Evolutionary conservation across 2,888 invertebrate species (phyloP).

Genomic region (Auanema sp.): DNA sequence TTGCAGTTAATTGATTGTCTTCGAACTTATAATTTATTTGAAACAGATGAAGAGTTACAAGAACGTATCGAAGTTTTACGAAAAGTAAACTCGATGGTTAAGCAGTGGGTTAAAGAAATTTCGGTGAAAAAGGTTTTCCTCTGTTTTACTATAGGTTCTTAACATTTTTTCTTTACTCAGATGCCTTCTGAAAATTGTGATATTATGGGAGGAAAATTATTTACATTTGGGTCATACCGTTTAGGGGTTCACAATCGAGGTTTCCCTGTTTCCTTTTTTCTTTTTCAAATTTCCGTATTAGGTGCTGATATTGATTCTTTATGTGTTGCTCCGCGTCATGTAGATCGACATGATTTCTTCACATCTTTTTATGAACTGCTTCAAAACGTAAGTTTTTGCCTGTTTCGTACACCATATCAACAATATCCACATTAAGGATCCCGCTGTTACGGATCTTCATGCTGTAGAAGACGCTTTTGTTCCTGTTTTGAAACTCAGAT

Average conservation of each 20-base stretch:
- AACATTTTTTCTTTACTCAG: slow-evolving; percentile 36
- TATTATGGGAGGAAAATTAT: slow-evolving; percentile 90
- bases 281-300: slow-evolving; percentile 31
- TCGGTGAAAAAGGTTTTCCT: slow-evolving; percentile 74
- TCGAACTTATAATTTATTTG: slow-evolving; percentile 47
- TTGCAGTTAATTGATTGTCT: slow-evolving; percentile 36
- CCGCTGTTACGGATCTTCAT: slow-evolving; percentile 69
- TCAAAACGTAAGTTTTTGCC: slow-evolving; percentile 79
- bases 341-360: slow-evolving; percentile 91
- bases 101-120: slow-evolving; percentile 89
- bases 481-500: slow-evolving; percentile 98
- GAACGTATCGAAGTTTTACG: slow-evolving; percentile 68
- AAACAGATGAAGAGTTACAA: slow-evolving; percentile 56
- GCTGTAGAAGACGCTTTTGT: slow-evolving; percentile 98
- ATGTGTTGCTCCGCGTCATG: slow-evolving; percentile 94
- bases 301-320: slow-evolving; percentile 98
- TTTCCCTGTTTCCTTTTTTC: not conserved
- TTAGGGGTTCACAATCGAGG: slow-evolving; percentile 85
- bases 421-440: slow-evolving; percentile 68
- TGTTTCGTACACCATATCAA: not conserved
- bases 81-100: slow-evolving; percentile 85
- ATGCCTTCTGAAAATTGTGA: slow-evolving; percentile 89
- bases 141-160: slow-evolving; percentile 67
- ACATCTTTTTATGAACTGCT: slow-evolving; percentile 88
- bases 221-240: slow-evolving; percentile 95